Evolutionary conservation across 2,113 vertebrate species (phyloP).

Genomic region (Chrysemys picta): DNA sequence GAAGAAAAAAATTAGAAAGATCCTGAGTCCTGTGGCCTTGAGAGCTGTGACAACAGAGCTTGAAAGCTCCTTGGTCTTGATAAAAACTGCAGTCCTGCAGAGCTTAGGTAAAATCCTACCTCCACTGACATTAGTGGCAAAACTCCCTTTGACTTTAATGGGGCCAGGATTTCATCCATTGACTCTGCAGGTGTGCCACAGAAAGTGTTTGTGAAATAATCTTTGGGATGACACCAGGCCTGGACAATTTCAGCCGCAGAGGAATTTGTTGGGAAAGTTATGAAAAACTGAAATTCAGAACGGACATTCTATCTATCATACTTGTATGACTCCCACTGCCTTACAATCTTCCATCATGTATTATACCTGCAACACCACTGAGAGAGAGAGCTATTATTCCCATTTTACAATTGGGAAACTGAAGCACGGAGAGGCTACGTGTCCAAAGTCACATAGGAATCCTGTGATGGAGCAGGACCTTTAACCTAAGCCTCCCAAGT

Average conservation of each 20-base stretch:
- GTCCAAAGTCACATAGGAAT: background rate
- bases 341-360: background rate
- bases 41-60: background rate
- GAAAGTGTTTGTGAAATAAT: background rate
- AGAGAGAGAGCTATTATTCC: background rate
- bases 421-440: background rate
- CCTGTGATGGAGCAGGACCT: background rate
- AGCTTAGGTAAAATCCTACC: background rate
- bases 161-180: background rate
- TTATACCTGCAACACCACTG: background rate
- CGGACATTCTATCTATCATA: background rate
- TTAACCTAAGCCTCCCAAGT: accelerated
- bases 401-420: background rate
- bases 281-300: background rate
- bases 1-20: background rate
- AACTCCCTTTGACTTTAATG: background rate
- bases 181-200: background rate
- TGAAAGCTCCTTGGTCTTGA: background rate
- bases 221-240: background rate
- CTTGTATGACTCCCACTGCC: background rate
- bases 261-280: background rate
- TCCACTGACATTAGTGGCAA: background rate
- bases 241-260: background rate
- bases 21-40: background rate
- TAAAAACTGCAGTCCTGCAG: background rate